phyloP scores from a whole-genome alignment of 2,797 vertebrate species.

The Kryptopterus vitreolus region DNA sequence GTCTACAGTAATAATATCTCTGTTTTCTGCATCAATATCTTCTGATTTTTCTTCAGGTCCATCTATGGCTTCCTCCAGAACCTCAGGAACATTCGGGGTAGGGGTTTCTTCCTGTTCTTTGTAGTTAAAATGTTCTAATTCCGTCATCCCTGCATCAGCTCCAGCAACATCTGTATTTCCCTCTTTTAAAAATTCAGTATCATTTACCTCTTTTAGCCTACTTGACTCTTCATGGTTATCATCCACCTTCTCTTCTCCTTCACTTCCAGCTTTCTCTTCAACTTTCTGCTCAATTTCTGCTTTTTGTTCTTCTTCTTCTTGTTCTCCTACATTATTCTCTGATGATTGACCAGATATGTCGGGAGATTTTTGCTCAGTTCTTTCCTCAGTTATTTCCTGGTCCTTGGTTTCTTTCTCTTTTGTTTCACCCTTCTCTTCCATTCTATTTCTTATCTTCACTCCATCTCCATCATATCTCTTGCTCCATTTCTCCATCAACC shows the following conservation, averaged over 20 bases:
- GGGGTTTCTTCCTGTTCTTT: slow-evolving; percentile 20
- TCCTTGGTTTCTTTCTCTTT: neutral
- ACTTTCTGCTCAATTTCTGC: neutral
- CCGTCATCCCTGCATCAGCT: slow-evolving; percentile 26
- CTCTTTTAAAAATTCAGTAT: neutral
- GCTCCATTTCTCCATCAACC: slow-evolving; percentile 1
- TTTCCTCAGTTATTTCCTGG: slow-evolving; percentile 36
- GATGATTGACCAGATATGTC: neutral
- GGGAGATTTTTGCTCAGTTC: slow-evolving; percentile 9
- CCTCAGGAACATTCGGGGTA: neutral
- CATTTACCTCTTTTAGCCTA: neutral
- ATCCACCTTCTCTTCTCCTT: neutral
- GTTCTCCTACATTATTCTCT: slow-evolving; percentile 49
- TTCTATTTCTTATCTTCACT: neutral
- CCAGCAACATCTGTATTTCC: neutral
- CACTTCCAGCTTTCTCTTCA: neutral
- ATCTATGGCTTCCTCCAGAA: slow-evolving; percentile 12
- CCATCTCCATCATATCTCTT: slow-evolving; percentile 17
- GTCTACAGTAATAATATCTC: neutral
- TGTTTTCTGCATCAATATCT: slow-evolving; percentile 19
- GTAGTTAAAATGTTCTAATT: slow-evolving; percentile 8
- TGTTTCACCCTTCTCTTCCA: slow-evolving; percentile 20
- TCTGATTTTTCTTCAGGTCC: slow-evolving; percentile 36
- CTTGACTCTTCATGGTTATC: slow-evolving; percentile 29
- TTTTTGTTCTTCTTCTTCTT: slow-evolving; percentile 45